A percentile compares a stretch with the other conserved stretches of the same genome.
These are phyloP conservation scores for Platorchestia sp. DNA, from an alignment of 1,140 invertebrate species.

Conservation along the genomic window DNA sequence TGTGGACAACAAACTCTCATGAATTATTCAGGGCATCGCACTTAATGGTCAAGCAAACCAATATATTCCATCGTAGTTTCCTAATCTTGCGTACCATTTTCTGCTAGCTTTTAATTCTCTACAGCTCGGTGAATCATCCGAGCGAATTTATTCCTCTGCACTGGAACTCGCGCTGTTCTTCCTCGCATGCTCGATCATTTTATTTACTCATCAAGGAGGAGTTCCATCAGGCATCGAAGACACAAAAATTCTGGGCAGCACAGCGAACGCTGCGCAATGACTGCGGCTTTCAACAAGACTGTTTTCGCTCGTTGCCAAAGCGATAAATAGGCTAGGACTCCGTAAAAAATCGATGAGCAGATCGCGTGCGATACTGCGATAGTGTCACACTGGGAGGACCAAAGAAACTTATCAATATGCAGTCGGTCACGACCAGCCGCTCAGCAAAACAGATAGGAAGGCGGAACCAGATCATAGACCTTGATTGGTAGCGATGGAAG, in stretches of 20 bases:
- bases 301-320: background rate
- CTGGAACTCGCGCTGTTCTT: background rate
- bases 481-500: slow-evolving; percentile 24
- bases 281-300: background rate
- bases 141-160: background rate
- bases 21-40: background rate
- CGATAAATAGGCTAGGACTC: background rate
- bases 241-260: background rate
- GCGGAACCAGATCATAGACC: slow-evolving; percentile 55
- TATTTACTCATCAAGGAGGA: slow-evolving; percentile 8
- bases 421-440: slow-evolving; percentile 46
- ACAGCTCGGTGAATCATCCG: background rate
- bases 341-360: slow-evolving; percentile 64
- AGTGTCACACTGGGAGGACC: slow-evolving; percentile 58
- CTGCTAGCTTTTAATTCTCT: background rate
- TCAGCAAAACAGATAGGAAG: slow-evolving; percentile 51
- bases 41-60: background rate
- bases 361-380: slow-evolving; percentile 60
- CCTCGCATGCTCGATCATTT: background rate
- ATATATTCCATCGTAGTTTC: background rate
- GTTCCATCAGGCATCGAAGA: background rate
- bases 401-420: slow-evolving; percentile 60
- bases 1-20: background rate
- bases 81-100: background rate
- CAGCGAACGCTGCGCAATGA: background rate